These are phyloP conservation scores for Aspidiotus rigidus DNA, from an alignment of 2,888 invertebrate species.

Conservation along the genomic window DNA sequence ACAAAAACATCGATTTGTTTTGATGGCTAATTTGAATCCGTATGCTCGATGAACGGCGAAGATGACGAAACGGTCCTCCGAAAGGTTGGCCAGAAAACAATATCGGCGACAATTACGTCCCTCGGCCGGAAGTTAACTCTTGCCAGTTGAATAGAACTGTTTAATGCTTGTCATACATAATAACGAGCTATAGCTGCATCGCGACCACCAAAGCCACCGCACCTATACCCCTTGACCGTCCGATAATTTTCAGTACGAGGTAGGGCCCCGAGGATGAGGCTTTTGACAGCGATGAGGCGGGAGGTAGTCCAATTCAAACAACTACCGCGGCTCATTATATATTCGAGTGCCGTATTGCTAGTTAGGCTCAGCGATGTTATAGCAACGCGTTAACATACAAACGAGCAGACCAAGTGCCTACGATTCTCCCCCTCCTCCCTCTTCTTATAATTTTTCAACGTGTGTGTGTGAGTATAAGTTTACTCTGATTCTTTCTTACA, in stretches of 20 bases:
- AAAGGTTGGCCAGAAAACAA: too few relatives aligned
- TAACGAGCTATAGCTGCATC: constrained; percentile 22
- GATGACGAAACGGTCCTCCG: too few relatives aligned
- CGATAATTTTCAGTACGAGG: constrained; percentile 4
- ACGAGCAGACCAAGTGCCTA: constrained; percentile 22
- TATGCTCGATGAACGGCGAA: too few relatives aligned
- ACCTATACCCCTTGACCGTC: constrained; percentile 6
- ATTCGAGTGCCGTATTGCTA: constrained; percentile 32
- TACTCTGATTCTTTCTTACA: not conserved
- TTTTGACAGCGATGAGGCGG: constrained; percentile 22
- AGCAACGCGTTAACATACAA: constrained; percentile 34
- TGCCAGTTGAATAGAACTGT: constrained; percentile 33
- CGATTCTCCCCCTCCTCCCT: not conserved
- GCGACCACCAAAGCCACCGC: constrained; percentile 1
- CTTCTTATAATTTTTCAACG: not conserved
- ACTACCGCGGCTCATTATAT: constrained; percentile 32
- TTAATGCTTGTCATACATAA: constrained; percentile 33
- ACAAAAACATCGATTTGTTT: too few relatives aligned
- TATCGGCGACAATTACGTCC: not conserved
- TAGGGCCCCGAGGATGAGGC: constrained; percentile 13
- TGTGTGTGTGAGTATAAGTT: not conserved
- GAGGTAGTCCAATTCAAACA: constrained; percentile 32
- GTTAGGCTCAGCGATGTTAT: constrained; percentile 32
- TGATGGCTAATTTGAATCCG: too few relatives aligned
- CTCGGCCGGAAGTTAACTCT: constrained; percentile 31